Evolutionary conservation across 2,797 vertebrate genomes (phyloP).

Genomic region (Sternotherus odoratus): DNA sequence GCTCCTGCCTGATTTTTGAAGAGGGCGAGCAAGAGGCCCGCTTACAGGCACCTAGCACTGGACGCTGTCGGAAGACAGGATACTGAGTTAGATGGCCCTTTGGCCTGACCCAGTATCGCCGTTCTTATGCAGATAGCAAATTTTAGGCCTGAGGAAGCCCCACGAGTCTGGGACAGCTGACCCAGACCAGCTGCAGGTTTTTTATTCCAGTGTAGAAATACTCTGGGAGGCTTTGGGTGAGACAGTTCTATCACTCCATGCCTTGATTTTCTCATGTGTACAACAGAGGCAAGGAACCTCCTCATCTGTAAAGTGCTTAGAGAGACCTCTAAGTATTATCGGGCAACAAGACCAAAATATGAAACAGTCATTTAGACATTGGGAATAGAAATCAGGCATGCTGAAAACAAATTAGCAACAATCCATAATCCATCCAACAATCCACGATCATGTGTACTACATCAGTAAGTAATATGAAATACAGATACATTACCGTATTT

Average conservation of each 20-base stretch:
- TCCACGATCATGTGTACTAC: not conserved
- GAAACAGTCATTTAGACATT: not conserved
- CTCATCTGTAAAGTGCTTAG: not conserved
- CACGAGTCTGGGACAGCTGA: not conserved
- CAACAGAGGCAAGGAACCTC: not conserved
- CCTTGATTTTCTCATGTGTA: not conserved
- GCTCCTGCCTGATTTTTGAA: too few relatives aligned
- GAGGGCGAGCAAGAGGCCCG: too few relatives aligned
- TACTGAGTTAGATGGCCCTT: too few relatives aligned
- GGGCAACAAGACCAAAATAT: not conserved
- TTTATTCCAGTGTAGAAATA: not conserved
- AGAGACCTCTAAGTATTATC: not conserved
- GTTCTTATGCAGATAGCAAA: not conserved
- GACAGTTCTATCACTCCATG: not conserved
- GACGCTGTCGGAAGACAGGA: too few relatives aligned
- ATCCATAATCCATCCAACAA: not conserved
- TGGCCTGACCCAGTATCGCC: too few relatives aligned
- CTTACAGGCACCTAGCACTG: too few relatives aligned
- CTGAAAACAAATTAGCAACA: not conserved
- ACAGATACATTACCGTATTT: not conserved
- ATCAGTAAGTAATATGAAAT: not conserved
- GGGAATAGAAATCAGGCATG: not conserved
- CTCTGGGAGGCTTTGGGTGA: rapidly evolving
- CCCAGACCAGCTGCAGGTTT: not conserved
- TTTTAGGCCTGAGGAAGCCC: not conserved